Evolutionary conservation across 2,888 invertebrate species (phyloP).

Genomic region (Deilephila elpenor): DNA sequence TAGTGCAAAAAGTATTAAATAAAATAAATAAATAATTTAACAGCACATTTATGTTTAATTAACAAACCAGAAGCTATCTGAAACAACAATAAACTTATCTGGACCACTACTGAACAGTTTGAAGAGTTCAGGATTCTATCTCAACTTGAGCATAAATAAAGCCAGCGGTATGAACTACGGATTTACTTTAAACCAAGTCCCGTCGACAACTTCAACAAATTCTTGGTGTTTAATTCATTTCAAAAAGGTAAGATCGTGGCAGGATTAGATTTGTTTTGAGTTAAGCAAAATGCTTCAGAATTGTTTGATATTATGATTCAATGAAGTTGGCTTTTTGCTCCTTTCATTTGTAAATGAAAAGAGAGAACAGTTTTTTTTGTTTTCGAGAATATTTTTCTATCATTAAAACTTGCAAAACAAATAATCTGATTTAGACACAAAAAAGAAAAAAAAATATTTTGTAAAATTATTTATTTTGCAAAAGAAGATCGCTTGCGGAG

Average conservation of each 20-base stretch:
- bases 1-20: no score
- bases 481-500: no score
- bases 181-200: background rate
- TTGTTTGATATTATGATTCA: background rate
- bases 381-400: no score
- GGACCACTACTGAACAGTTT: no score
- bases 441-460: no score
- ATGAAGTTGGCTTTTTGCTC: background rate
- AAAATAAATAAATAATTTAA: no score
- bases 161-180: constrained; percentile 3
- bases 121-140: background rate
- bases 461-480: no score
- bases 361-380: no score
- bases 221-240: background rate
- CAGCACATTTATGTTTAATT: background rate
- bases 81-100: background rate
- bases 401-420: no score
- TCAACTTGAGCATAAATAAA: background rate
- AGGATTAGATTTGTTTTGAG: background rate
- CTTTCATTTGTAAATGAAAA: no score
- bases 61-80: background rate
- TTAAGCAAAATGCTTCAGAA: background rate
- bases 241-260: background rate
- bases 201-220: background rate
- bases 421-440: no score